Conservation (phyloP, 2,888 invertebrate genomes). For the Trachelus tabidus region DNA sequence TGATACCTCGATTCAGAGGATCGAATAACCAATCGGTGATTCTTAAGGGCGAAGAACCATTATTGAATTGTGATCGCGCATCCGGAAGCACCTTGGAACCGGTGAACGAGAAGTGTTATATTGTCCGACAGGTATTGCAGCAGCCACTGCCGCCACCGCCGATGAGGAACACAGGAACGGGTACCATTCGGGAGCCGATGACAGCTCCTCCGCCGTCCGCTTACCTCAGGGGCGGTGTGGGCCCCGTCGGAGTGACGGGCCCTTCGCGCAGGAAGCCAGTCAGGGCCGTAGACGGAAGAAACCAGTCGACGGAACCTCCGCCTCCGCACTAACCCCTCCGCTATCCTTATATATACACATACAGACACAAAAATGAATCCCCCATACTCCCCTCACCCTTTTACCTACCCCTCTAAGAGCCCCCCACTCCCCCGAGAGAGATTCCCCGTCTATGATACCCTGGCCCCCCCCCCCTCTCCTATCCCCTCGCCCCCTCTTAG, state of each 20-base stretch:
- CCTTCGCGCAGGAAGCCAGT: conserved; percentile 66
- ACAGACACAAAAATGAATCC: conserved; percentile 7
- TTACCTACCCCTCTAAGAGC: conserved; percentile 25
- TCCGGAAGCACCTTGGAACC: neutral
- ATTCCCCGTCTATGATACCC: neutral
- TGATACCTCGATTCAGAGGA: neutral
- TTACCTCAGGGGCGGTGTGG: conserved; percentile 61
- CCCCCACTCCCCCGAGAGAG: neutral
- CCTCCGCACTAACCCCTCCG: conserved; percentile 66
- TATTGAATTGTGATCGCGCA: neutral
- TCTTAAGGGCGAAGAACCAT: neutral
- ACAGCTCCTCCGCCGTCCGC: conserved; percentile 52
- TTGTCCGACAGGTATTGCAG: conserved; percentile 54
- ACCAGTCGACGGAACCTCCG: conserved; percentile 67
- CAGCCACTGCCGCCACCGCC: conserved; percentile 58
- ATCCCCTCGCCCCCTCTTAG: conserved; percentile 54
- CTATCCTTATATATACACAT: conserved; percentile 39
- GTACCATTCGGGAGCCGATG: conserved; percentile 63
- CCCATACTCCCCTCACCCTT: conserved; percentile 10
- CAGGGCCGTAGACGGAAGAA: conserved; percentile 65
- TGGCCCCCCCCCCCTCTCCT: conserved; percentile 36
- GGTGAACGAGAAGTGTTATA: conserved; percentile 14
- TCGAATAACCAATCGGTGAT: neutral
- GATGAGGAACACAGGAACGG: conserved; percentile 62
- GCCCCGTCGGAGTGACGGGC: conserved; percentile 61